Conservation (phyloP, 2,113 vertebrate genomes). For the Colius striatus region DNA sequence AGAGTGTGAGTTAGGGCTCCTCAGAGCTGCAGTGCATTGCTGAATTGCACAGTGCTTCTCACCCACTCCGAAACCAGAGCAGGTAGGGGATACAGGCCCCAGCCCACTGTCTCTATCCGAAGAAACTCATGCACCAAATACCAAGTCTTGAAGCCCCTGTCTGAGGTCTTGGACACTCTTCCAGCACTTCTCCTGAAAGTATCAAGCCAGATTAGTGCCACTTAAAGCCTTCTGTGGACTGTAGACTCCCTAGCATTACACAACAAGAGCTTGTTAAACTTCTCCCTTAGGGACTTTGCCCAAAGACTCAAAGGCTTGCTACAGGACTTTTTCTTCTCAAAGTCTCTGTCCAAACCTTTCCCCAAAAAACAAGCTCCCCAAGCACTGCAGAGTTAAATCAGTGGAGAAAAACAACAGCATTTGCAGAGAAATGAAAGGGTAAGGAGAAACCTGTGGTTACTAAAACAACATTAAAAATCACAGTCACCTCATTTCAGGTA, state of each 20-base stretch:
- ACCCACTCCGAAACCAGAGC: background rate
- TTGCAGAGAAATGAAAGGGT: background rate
- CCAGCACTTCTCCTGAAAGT: background rate
- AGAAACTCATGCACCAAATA: background rate
- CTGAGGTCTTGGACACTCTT: background rate
- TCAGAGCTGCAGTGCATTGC: background rate
- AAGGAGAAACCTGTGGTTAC: background rate
- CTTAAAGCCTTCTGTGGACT: background rate
- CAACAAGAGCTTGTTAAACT: background rate
- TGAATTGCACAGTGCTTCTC: background rate
- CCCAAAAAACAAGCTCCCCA: background rate
- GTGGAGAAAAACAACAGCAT: background rate
- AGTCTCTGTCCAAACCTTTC: background rate
- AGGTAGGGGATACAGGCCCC: background rate
- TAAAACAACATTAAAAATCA: background rate
- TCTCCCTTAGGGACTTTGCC: background rate
- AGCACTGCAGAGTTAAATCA: background rate
- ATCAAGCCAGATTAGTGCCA: background rate
- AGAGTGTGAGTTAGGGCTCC: accelerated
- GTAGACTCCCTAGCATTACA: background rate
- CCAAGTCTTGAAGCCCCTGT: background rate
- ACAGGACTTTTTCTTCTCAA: background rate
- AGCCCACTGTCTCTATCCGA: background rate
- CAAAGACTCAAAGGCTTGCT: background rate
- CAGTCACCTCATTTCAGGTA: background rate